A percentile compares a stretch with the other conserved stretches of the same genome.
Evolutionary conservation across 2,113 vertebrate genomes (phyloP).

Genomic region (Lipotes vexillifer): DNA sequence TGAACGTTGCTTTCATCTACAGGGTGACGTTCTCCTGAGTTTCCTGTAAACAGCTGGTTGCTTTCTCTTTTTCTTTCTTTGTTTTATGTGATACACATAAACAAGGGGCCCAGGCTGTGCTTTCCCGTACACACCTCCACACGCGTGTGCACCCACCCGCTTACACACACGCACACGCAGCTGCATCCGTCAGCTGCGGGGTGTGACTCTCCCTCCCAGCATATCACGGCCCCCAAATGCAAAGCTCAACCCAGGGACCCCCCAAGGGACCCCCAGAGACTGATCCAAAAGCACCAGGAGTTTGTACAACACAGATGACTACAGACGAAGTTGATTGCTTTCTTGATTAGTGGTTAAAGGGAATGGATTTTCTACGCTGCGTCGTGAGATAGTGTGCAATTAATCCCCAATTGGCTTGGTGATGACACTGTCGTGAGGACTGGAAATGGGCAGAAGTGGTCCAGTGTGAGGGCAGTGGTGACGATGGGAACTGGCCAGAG

Average conservation of each 20-base stretch:
- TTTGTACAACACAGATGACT: conserved; percentile 21
- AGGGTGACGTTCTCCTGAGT: not conserved
- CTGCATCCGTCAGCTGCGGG: accelerated
- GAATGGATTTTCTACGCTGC: not conserved
- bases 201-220: not conserved
- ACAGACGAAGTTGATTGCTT: conserved; percentile 24
- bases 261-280: not conserved
- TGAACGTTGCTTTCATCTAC: not conserved
- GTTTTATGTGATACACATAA: not conserved
- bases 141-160: accelerated
- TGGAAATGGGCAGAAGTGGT: not conserved
- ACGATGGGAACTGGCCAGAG: too few species aligned
- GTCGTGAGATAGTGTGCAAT: not conserved
- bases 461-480: accelerated
- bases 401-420: not conserved
- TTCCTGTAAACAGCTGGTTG: not conserved
- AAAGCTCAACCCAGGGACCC: not conserved
- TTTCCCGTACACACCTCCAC: not conserved
- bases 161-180: too few species aligned
- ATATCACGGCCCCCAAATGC: not conserved
- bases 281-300: not conserved
- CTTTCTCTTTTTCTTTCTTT: not conserved
- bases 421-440: not conserved
- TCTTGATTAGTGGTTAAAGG: conserved; percentile 37
- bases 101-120: not conserved